Evolutionary conservation across 2,113 vertebrate species (phyloP).

Genomic region (Irena cyanogastra): DNA sequence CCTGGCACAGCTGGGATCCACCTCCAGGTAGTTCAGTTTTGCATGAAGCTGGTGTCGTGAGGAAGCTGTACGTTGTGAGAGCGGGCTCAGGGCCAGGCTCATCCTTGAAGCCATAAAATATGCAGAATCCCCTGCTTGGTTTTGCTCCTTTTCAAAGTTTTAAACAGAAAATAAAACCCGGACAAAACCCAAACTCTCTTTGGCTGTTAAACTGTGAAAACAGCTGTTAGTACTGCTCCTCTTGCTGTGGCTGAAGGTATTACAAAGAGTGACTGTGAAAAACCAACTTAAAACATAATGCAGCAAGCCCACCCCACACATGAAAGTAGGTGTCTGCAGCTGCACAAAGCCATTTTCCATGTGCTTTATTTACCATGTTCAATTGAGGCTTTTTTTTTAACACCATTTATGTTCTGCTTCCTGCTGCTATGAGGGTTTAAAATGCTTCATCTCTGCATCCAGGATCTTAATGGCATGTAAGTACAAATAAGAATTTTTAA

Average conservation of each 20-base stretch:
- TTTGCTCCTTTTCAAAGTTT: neutral
- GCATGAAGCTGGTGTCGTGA: neutral
- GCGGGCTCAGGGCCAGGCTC: neutral
- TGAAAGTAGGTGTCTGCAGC: neutral
- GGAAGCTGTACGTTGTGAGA: neutral
- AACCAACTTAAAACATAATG: neutral
- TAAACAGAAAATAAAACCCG: neutral
- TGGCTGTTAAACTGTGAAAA: neutral
- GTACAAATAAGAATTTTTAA: neutral
- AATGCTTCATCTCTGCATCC: neutral
- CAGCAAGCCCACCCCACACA: accelerated
- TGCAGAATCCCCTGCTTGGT: neutral
- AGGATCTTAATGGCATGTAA: neutral
- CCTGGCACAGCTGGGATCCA: neutral
- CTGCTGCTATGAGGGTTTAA: neutral
- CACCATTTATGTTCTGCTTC: neutral
- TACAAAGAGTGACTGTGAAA: neutral
- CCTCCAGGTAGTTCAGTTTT: neutral
- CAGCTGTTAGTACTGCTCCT: neutral
- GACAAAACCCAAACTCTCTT: neutral
- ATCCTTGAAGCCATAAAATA: neutral
- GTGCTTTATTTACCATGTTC: neutral
- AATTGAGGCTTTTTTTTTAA: neutral
- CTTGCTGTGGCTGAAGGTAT: neutral
- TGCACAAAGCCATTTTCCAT: neutral